Evolutionary conservation across 2,888 invertebrate species (phyloP), one percentile per base, ranked within the genome.

Genomic region (Eulithis prunata): DNA sequence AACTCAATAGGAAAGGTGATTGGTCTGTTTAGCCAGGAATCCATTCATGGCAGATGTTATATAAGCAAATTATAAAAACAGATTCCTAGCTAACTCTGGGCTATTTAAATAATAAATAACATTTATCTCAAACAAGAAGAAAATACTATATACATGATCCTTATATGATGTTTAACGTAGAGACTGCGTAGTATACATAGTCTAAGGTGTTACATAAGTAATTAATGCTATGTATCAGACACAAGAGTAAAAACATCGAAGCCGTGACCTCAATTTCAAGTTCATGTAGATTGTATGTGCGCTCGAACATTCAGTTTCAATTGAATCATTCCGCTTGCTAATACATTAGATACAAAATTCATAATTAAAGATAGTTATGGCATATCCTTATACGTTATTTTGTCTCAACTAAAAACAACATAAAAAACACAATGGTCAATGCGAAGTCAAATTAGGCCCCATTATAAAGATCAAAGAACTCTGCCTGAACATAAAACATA

Each of bases 191-290:
- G 38, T 51, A 36, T 51, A 56, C 38, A 57, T 54, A 28, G 12
- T 12, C 13, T 51, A 52, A 54, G 52, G 51, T 43, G 53, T 68
- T 62, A 64, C 52, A 58, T 64, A 58, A 61, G 36, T n/a, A 49
- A 45, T n/a, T 4, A 52, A 45, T 59, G 12, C 41, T 53, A 57
- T 10, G 32, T 57, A 57, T 45, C 13, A 51, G n/a, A 57, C 49
- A 57, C 57, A 56, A 38, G 57, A 63, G 61, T 57, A 45, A 66
- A 58, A 52, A 68, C 57, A 66, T 64, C 66, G 46, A 28, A 69
- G 51, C 67, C 71, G 60, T 74, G 73, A 73, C 71, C 71, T 71
- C 59, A 60, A 63, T 64, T 57, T 67, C 70, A 72, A 72, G 73
- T 72, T 71, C 70, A 71, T 49, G 7, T 56, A 51, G 51, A 62